These are phyloP conservation scores for Noctua janthe DNA, from an alignment of 2,888 invertebrate species.

Conservation along the genomic window DNA sequence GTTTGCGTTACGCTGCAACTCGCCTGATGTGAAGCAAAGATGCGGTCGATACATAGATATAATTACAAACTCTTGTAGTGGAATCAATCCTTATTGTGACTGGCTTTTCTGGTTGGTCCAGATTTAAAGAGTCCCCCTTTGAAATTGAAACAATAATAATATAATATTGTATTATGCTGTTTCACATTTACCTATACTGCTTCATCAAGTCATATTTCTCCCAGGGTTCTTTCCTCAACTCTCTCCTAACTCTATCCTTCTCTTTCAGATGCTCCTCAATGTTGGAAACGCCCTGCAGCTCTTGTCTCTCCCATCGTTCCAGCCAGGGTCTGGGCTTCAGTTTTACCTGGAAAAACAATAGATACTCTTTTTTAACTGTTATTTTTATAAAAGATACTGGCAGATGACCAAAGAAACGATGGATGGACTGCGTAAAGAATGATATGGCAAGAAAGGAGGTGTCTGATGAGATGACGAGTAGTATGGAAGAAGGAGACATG, in stretches of 20 bases:
- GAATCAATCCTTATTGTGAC: background rate
- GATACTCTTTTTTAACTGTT: background rate
- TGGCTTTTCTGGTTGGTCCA: background rate
- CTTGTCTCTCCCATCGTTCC: slow-evolving; percentile 96
- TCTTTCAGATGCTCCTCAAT: slow-evolving; percentile 90
- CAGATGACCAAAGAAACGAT: too few species aligned
- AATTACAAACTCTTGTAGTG: background rate
- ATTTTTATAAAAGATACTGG: background rate
- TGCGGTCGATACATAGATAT: background rate
- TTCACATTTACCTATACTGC: slow-evolving; percentile 93
- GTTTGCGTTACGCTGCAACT: background rate
- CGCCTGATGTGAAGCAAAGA: background rate
- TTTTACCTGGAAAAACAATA: slow-evolving; percentile 88
- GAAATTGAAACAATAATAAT: background rate
- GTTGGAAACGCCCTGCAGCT: slow-evolving; percentile 93
- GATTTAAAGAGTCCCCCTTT: background rate
- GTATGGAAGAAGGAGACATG: too few species aligned
- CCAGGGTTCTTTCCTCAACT: slow-evolving; percentile 93
- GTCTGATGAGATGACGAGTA: too few species aligned
- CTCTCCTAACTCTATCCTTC: slow-evolving; percentile 89
- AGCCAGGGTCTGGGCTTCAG: slow-evolving; percentile 97
- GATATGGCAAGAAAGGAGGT: too few species aligned
- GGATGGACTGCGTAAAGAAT: too few species aligned
- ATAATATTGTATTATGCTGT: background rate
- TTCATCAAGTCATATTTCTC: slow-evolving; percentile 98